A percentile compares a stretch with the other conserved stretches of the same genome.
phyloP scores from a whole-genome alignment of 1,140 invertebrate genomes.

The Ptiloglossa arizonensis region DNA sequence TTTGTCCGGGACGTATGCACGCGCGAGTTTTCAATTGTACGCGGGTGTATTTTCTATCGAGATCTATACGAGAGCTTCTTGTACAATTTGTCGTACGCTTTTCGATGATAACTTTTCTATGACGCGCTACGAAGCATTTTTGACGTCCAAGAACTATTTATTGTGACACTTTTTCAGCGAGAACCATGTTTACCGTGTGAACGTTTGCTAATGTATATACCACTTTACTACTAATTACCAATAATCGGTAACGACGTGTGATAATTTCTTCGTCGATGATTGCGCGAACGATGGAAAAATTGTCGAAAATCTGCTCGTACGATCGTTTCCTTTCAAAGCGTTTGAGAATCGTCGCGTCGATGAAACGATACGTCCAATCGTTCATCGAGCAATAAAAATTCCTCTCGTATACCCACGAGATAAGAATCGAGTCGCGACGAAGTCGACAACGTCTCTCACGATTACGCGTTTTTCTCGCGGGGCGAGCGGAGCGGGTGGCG shows the following conservation, averaged over 20 bases:
- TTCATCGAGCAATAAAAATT: no score
- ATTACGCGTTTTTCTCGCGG: constrained; percentile 1
- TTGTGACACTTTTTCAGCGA: background rate
- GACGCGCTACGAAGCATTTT: background rate
- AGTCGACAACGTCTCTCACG: background rate
- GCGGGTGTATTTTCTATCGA: constrained; percentile 6
- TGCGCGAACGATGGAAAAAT: background rate
- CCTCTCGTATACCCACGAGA: no score
- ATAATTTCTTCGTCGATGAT: constrained; percentile 9
- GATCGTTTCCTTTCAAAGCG: no score
- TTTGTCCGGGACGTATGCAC: background rate
- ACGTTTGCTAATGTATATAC: background rate
- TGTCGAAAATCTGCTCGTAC: no score
- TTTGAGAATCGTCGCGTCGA: no score
- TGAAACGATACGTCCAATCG: no score
- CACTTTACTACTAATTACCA: background rate
- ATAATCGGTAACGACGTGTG: background rate
- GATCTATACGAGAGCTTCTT: background rate
- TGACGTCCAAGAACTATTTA: background rate
- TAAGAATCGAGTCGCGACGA: no score
- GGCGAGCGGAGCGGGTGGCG: background rate
- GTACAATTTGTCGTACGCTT: constrained; percentile 11
- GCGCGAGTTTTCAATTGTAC: background rate
- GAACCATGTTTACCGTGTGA: background rate
- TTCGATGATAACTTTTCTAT: constrained; percentile 15